Evolutionary conservation across 2,113 vertebrate genomes (phyloP), one percentile per base, ranked within the genome.

Genomic region (Zingel zingel): DNA sequence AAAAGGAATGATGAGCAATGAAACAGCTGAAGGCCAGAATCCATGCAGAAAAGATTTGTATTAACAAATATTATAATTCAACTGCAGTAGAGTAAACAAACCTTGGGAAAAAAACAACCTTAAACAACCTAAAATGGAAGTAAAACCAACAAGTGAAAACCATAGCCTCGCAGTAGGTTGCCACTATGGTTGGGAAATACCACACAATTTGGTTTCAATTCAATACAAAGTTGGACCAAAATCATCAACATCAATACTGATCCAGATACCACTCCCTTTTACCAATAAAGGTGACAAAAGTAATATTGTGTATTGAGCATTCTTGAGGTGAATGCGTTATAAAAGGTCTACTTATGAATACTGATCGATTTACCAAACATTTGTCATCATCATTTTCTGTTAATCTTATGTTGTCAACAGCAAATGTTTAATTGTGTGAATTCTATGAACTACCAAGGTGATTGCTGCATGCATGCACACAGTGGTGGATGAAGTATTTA

Each of bases 131-230:
- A n/a, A 74, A 79, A 0, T 19, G 68, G 62, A 86, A 86, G 83
- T 70, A 79, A 75, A 84, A 84, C 56, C 64, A 69, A 69, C 58
- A 79, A 58, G 53, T 76, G 77, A 81, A 85, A 80, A 58, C 66
- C 6, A 16, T 2, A 70, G 19, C 8, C 19, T 21, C 1, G 30
- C 10, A 56, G 12, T 25, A 11, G 4, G 45, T 57, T 84, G 50
- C 27, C 54, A 51, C 43, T 30, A 3, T 47, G 23, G 47, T 12
- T 50, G 62, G 68, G 47, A 56, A 77, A 67, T 81, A 43, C 45
- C 39, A 62, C 53, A 73, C 14, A 14, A 53, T 19, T 48, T 39
- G 21, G 21, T 51, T 69, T 68, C 7, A 1, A 10, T 57, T 6
- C 19, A 14, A 23, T 23, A 3, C 13, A 13, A 33, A 19, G 62